Percentiles rank a stretch among this genome's conserved stretches.
These are phyloP conservation scores for Harpalus rufipes DNA, from an alignment of 2,888 invertebrate genomes.

Conservation along the genomic window DNA sequence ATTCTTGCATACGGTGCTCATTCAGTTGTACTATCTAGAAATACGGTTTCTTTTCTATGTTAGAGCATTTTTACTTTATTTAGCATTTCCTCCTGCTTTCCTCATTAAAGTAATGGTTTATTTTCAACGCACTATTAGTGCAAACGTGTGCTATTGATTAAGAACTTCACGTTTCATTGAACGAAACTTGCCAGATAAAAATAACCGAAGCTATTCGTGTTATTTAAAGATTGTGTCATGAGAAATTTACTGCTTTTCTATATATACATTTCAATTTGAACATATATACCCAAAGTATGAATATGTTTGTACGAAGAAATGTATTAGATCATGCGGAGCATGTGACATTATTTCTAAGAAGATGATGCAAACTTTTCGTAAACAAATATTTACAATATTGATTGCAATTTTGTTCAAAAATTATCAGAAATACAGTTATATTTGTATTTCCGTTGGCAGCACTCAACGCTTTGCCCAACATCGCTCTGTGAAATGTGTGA, in stretches of 20 bases:
- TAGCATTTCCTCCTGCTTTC: not conserved
- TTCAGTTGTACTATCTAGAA: not conserved
- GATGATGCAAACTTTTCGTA: too few relatives aligned
- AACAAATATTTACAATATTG: too few relatives aligned
- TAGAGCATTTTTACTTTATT: too few relatives aligned
- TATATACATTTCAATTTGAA: conserved; percentile 21
- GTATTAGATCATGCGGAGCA: not conserved
- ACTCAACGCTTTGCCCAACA: too few relatives aligned
- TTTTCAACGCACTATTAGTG: conserved; percentile 1
- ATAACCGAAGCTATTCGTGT: conserved; percentile 34
- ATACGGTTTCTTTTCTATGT: not conserved
- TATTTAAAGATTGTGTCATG: conserved; percentile 34
- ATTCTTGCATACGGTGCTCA: too few relatives aligned
- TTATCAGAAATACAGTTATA: too few relatives aligned
- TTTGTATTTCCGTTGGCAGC: too few relatives aligned
- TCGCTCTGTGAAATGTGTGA: too few relatives aligned
- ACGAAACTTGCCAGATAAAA: conserved; percentile 6
- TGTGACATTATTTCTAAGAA: conserved; percentile 9
- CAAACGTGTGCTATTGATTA: conserved; percentile 6
- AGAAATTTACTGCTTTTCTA: conserved; percentile 13
- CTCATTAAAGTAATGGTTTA: not conserved
- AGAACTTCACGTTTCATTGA: conserved; percentile 14
- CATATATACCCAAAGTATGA: not conserved
- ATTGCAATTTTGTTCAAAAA: too few relatives aligned
- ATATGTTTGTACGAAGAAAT: conserved; percentile 2